Percentiles rank a stretch among this genome's conserved stretches.
These are phyloP conservation scores for Hemibates koningsi DNA, from an alignment of 2,113 vertebrate genomes.

Conservation along the genomic window DNA sequence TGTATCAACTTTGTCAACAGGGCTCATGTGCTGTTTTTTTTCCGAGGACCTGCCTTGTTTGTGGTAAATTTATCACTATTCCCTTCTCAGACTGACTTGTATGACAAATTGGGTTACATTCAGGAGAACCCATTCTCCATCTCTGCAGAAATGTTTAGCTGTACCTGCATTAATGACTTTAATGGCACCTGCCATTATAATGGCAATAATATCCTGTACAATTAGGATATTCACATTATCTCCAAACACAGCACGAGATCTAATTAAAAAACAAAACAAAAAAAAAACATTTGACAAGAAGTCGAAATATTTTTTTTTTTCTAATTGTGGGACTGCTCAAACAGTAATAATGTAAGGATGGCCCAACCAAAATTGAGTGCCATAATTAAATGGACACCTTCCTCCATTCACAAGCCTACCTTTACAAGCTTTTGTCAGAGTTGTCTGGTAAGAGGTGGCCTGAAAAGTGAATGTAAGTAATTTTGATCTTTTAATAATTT, in stretches of 20 bases:
- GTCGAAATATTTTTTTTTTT: background rate
- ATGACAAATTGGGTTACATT: rapidly evolving
- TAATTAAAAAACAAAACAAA: too few relatives aligned
- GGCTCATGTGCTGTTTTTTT: background rate
- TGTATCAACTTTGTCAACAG: background rate
- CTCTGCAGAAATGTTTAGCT: background rate
- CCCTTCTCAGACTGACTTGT: background rate
- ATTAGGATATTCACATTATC: background rate
- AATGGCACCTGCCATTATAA: background rate
- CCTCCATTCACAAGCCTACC: background rate
- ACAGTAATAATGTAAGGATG: background rate
- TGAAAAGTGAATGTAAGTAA: background rate
- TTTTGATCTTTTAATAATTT: background rate
- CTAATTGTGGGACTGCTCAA: background rate
- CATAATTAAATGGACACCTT: background rate
- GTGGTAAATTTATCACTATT: background rate
- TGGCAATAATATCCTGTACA: background rate
- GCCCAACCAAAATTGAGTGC: background rate
- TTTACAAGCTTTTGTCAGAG: background rate
- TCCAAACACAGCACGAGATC: background rate
- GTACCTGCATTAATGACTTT: background rate
- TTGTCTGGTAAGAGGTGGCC: background rate
- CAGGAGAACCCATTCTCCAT: background rate
- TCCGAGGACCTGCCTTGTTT: background rate
- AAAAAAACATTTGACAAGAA: background rate